Base-by-base conservation (phyloP, 2,113 vertebrate genomes). In the Microcebus griseorufus region DNA sequence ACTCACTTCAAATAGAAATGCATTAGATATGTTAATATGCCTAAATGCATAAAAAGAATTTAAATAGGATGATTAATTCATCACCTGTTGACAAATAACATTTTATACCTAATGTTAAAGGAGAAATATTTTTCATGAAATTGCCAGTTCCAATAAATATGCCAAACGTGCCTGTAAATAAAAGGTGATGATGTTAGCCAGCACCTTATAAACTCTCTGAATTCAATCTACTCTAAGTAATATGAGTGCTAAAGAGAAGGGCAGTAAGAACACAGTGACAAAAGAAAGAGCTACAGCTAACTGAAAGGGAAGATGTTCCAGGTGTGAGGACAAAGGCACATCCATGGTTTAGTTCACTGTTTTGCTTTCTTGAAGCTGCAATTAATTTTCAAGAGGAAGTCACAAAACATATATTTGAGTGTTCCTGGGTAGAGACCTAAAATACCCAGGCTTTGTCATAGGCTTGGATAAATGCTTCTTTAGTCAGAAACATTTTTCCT, bases 51-150 rank as follows among this genome's bases (percentile, higher is more conserved):
- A 98, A 93, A 98, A 95, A 58, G 75, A 97, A 98, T 97, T 95
- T 98, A 90, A 98, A 98, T 97, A 98, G 65, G 25, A 98, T 79
- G 55, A 96, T 97, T 97, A 97, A 98, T 98, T 98, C 96, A 94
- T 97, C 88, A 97, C 93, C 79, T 94, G 94, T 85, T 98, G 67
- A 85, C 93, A 98, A 98, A 98, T 73, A 97, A 96, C 60, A 97
- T 90, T 96, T 98, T 96, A 65, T 88, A 89, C 1, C 62, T 55
- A 96, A 62, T 70, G 9, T 72, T 97, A 95, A 83, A 98, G 84
- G 94, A 96, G 95, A 95, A 97, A 94, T 76, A 85, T 98, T 98
- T 98, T 80, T 97, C 83, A 64, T 69, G 45, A 98, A 98, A 98
- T 90, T 55, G 55, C 80, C 45, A 95, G 62, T 97, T 93, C 72